Percentiles rank a stretch among this genome's conserved stretches.
phyloP scores from a whole-genome alignment of 2,113 vertebrate genomes.

The Delphinapterus leucas region DNA sequence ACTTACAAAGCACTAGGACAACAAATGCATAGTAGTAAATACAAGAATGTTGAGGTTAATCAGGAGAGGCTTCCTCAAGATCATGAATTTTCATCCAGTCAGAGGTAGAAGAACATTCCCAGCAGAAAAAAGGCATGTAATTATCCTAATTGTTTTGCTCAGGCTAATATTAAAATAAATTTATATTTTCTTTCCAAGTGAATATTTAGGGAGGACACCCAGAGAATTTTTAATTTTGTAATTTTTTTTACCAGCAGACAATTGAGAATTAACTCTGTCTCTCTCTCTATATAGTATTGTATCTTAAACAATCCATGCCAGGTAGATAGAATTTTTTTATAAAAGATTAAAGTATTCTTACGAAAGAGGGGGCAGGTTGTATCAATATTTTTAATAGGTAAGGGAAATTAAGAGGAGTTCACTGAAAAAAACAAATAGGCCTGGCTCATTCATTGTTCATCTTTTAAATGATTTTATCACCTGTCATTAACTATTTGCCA shows the following conservation, averaged over 20 bases:
- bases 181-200: slow-evolving; percentile 35
- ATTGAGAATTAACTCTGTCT: not conserved
- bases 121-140: not conserved
- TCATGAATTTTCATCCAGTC: not conserved
- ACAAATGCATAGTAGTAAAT: not conserved
- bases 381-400: not conserved
- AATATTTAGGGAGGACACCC: not conserved
- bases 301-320: not conserved
- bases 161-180: not conserved
- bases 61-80: not conserved
- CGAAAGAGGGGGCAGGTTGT: not conserved
- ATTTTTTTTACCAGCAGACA: not conserved
- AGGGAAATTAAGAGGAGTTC: not conserved
- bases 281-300: not conserved
- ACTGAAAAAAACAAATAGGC: not conserved
- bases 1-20: not conserved
- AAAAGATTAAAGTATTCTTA: not conserved
- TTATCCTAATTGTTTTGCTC: slow-evolving; percentile 27
- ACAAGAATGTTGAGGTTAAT: not conserved
- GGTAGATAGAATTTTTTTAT: not conserved
- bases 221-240: not conserved
- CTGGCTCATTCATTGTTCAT: not conserved
- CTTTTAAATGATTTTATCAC: not conserved
- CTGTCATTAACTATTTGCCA: not conserved
- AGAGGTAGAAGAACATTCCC: not conserved